Base-by-base conservation (phyloP, 30 jellyfish, hydroid and myxozoan genomes). In the Turritopsis dohrnii region DNA sequence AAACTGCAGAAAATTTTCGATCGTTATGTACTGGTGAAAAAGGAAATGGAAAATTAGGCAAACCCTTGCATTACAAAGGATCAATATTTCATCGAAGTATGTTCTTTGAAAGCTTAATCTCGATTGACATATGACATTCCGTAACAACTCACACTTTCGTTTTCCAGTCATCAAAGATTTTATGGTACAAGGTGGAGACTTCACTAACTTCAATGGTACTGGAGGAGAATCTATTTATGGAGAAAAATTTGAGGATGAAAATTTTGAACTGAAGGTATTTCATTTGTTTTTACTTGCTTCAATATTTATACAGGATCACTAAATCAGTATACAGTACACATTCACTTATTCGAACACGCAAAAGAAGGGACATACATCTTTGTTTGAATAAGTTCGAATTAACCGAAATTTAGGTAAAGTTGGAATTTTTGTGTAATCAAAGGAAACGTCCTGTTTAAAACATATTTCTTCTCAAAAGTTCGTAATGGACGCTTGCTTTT, bases 141-240 rank as follows among this genome's bases (percentile, higher is more conserved):
- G 73, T 60, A 18, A 18, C 21, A 60, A 60, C 73, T 0, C 81
- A n/a, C n/a, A n/a, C 25, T 4, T 24, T 66, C 8, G 16, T 74
- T 26, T 65, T 82, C 71, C 41, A 82, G 95, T 87, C 28, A 79
- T 87, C 4, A 87, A 87, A 83, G 95, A 87, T 27, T 87, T 87
- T 71, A 87, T 87, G 95, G 86, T 87, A 21, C 95, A 87, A 66
- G 95, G 95, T 8, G 95, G 95, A 3, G 95, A 87, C 75, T 87
- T 85, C 30, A 85, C 89, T 1, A 71, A 71, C n/a, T 52, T 60
- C 5, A 87, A 87, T 72, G 95, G 95, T 8, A 87, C 93, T 29
- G 95, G 95, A 5, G 95, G 95, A 1, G 93, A 87, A 81, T 87
- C 95, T 0, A 87, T 87, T 21, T 87, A 87, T 83, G 95, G 95